Percentiles rank a stretch among this genome's conserved stretches.
phyloP scores from a whole-genome alignment of 2,888 invertebrate species.

The Digitonthophagus gazella region DNA sequence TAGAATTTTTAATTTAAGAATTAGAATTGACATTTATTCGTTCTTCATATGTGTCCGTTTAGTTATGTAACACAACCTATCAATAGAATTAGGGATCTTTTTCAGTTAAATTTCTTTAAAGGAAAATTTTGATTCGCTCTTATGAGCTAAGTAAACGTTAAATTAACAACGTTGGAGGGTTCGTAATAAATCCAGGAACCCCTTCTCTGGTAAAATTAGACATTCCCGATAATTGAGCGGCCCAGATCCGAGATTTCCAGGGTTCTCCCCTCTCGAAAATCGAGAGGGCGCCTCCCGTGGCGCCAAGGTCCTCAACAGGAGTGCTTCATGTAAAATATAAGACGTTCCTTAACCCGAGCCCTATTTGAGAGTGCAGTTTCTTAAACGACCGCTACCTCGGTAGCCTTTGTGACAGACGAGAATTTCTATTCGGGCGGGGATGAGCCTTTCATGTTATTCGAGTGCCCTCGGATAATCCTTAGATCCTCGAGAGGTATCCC shows the following conservation, averaged over 20 bases:
- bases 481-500: no score
- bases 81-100: no score
- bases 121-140: neutral
- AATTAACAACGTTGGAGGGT: neutral
- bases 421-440: neutral
- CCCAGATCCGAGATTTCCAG: constrained; percentile 1
- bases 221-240: constrained; percentile 12
- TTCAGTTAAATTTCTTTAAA: neutral
- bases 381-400: neutral
- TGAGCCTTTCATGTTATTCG: neutral
- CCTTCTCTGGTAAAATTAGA: constrained; percentile 15
- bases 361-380: neutral
- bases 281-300: neutral
- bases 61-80: no score
- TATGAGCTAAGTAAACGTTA: neutral
- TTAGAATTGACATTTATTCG: no score
- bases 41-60: no score
- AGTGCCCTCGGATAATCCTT: neutral
- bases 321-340: constrained; percentile 15
- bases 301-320: neutral
- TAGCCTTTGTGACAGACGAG: neutral
- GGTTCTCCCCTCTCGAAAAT: neutral
- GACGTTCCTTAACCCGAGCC: constrained; percentile 6
- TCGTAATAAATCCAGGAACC: neutral
- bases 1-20: no score